phyloP scores from a whole-genome alignment of 2,797 vertebrate genomes.

The Pyrocephalus nanus region DNA sequence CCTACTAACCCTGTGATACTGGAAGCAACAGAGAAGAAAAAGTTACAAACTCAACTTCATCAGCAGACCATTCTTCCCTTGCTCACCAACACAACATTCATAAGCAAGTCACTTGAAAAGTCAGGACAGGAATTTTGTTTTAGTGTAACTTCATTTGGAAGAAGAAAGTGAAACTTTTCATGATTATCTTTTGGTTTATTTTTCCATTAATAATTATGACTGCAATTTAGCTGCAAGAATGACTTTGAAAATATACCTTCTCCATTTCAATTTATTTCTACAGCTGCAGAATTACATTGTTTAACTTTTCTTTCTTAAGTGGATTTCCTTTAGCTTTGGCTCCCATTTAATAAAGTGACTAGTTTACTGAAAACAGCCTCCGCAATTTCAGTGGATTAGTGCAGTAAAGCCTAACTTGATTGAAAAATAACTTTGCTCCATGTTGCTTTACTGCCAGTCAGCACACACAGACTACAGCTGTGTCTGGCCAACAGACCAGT shows the following conservation, averaged over 20 bases:
- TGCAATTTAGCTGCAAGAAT: background rate
- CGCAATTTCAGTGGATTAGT: conserved; percentile 69
- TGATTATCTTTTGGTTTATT: background rate
- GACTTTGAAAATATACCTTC: conserved; percentile 32
- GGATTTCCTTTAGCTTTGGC: conserved; percentile 46
- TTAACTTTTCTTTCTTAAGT: conserved; percentile 4
- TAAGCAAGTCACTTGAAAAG: background rate
- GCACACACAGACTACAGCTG: conserved; percentile 25
- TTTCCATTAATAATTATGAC: conserved; percentile 4
- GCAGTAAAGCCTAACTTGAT: conserved; percentile 74
- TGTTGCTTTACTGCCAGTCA: conserved; percentile 48
- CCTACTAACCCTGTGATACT: background rate
- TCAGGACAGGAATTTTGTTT: background rate
- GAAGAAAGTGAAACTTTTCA: background rate
- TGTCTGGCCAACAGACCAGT: background rate
- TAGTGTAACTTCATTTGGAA: background rate
- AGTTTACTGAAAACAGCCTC: conserved; percentile 57
- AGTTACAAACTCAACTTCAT: background rate
- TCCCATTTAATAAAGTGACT: conserved; percentile 52
- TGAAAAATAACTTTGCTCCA: conserved; percentile 75
- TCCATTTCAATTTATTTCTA: conserved; percentile 35
- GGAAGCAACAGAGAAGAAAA: background rate
- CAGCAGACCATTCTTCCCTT: background rate
- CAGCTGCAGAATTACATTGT: conserved; percentile 49
- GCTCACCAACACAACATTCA: background rate